phyloP scores from a whole-genome alignment of 2,113 vertebrate species.

The Petroica traversi region DNA sequence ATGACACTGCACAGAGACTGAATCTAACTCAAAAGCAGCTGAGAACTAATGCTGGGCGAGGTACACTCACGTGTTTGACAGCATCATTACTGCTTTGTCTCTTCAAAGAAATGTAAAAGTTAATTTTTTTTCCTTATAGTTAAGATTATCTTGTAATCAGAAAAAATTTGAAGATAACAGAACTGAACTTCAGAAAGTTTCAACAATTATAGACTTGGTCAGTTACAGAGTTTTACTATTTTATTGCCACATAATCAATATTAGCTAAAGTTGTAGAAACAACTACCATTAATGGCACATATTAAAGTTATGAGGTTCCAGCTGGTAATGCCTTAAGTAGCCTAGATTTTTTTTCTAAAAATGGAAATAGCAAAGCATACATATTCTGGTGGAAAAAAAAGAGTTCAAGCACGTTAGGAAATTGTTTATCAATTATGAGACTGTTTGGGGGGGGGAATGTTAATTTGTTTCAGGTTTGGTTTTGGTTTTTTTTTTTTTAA shows the following conservation, averaged over 20 bases:
- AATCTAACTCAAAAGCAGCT: neutral
- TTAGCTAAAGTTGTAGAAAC: neutral
- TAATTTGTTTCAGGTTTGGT: neutral
- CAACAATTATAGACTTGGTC: neutral
- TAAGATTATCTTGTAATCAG: neutral
- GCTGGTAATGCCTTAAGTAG: neutral
- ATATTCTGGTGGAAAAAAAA: accelerated
- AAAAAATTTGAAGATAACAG: neutral
- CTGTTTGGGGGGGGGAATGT: neutral
- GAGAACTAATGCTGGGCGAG: neutral
- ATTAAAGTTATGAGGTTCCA: accelerated
- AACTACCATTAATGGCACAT: neutral
- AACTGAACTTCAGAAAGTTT: neutral
- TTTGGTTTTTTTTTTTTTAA: neutral
- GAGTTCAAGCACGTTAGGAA: neutral
- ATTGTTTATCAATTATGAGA: neutral
- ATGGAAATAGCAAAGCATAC: neutral
- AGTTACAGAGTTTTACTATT: neutral
- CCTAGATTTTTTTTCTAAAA: neutral
- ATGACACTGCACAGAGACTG: neutral
- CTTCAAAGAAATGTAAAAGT: neutral
- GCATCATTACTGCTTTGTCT: neutral
- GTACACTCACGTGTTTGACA: neutral
- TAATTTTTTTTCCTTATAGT: neutral
- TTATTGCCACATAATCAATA: neutral